Evolutionary conservation across 2,888 invertebrate genomes (phyloP).

Genomic region (Hemistola chrysoprasaria): DNA sequence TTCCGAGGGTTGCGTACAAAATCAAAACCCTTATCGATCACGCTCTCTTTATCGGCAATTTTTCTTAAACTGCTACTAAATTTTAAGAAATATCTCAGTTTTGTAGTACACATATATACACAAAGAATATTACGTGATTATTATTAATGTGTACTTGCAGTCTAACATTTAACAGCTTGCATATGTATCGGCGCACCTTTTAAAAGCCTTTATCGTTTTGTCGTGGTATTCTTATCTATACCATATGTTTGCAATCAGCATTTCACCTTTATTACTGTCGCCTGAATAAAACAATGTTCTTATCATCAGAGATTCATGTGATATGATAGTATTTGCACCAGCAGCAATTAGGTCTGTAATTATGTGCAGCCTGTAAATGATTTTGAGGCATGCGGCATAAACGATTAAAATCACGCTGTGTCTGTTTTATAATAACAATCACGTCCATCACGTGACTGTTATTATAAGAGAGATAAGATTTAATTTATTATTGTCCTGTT

Average conservation of each 20-base stretch:
- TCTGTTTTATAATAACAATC: not conserved
- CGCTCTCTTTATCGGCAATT: no score
- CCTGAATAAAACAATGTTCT: conserved; percentile 29
- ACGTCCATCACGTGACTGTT: no score
- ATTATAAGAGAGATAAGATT: no score
- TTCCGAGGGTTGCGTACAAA: no score
- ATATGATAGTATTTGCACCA: conserved; percentile 19
- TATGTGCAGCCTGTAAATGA: conserved; percentile 21
- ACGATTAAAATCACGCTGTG: no score
- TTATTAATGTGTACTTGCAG: conserved; percentile 23
- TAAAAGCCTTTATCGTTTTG: conserved; percentile 43
- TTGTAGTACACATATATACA: no score
- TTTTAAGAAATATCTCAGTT: no score
- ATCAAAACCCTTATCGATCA: no score
- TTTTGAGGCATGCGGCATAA: conserved; percentile 25
- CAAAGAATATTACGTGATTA: no score
- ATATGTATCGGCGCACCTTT: conserved; percentile 26
- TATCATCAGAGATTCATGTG: conserved; percentile 27
- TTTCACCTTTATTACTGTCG: conserved; percentile 54
- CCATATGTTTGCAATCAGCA: conserved; percentile 47
- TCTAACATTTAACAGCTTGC: conserved; percentile 20
- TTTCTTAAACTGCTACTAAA: not conserved
- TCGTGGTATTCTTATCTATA: conserved; percentile 55
- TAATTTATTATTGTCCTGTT: no score
- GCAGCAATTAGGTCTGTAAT: conserved; percentile 28